Percentiles rank a stretch among this genome's conserved stretches.
Conservation (phyloP, 2,113 vertebrate species). For the Alethe diademata region DNA sequence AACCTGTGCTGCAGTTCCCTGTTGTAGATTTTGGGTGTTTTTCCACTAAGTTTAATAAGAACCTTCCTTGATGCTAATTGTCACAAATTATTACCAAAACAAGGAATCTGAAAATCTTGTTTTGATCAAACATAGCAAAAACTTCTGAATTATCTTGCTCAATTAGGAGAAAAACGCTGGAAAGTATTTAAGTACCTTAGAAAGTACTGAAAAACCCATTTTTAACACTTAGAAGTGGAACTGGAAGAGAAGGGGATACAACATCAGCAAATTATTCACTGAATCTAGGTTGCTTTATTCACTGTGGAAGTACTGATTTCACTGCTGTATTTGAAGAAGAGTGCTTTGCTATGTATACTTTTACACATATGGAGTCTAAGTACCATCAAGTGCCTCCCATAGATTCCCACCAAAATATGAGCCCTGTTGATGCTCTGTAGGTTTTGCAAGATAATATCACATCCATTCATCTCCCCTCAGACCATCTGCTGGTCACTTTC, state of each 20-base stretch:
- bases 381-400: not conserved
- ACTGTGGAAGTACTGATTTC: not conserved
- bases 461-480: not conserved
- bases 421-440: not conserved
- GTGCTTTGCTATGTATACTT: not conserved
- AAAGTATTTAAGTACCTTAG: not conserved
- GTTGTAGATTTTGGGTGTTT: not conserved
- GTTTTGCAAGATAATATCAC: slow-evolving; percentile 11
- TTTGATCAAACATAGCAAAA: not conserved
- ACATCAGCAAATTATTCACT: slow-evolving; percentile 1
- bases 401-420: not conserved
- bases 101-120: not conserved
- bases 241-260: slow-evolving; percentile 31
- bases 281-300: not conserved
- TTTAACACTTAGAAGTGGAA: slow-evolving; percentile 41
- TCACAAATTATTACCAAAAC: not conserved
- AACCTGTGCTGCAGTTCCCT: not conserved
- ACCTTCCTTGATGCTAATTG: not conserved
- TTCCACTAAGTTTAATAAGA: not conserved
- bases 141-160: not conserved
- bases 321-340: not conserved
- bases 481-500: not conserved
- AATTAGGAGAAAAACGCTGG: not conserved
- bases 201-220: not conserved
- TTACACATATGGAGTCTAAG: not conserved